Evolutionary conservation across 1,140 invertebrate species (phyloP).

Genomic region (Drosophila teissieri): DNA sequence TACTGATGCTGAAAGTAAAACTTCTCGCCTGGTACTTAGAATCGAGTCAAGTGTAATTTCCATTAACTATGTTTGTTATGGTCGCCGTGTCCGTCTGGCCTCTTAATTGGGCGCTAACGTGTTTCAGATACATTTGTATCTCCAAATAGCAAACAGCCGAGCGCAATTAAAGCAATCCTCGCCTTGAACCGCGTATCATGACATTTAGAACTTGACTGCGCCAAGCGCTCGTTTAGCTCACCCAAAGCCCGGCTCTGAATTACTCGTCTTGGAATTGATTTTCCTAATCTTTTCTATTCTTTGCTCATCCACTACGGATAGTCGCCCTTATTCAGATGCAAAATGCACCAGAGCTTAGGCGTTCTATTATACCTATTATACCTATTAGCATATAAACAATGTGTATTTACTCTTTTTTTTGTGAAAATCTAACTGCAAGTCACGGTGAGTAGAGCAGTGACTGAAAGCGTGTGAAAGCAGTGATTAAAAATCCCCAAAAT

Average conservation of each 20-base stretch:
- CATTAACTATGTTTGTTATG: constrained; percentile 75
- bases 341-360: background rate
- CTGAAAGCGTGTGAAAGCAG: constrained; percentile 6
- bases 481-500: constrained; percentile 24
- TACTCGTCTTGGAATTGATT: constrained; percentile 18
- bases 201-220: constrained; percentile 74
- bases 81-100: constrained; percentile 64
- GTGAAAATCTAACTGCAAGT: constrained; percentile 23
- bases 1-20: constrained; percentile 57
- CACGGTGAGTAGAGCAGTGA: constrained; percentile 26
- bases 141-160: constrained; percentile 49
- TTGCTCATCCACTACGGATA: background rate
- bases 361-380: background rate
- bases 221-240: constrained; percentile 31
- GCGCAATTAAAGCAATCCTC: constrained; percentile 69
- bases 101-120: constrained; percentile 81
- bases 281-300: background rate
- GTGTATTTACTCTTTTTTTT: background rate
- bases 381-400: constrained; percentile 20
- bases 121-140: constrained; percentile 81
- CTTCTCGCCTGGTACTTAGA: constrained; percentile 47
- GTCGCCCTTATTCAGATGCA: background rate
- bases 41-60: constrained; percentile 76
- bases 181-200: constrained; percentile 70
- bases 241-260: constrained; percentile 23